phyloP scores from a whole-genome alignment of 2,888 invertebrate species.

The Tinea pellionella region DNA sequence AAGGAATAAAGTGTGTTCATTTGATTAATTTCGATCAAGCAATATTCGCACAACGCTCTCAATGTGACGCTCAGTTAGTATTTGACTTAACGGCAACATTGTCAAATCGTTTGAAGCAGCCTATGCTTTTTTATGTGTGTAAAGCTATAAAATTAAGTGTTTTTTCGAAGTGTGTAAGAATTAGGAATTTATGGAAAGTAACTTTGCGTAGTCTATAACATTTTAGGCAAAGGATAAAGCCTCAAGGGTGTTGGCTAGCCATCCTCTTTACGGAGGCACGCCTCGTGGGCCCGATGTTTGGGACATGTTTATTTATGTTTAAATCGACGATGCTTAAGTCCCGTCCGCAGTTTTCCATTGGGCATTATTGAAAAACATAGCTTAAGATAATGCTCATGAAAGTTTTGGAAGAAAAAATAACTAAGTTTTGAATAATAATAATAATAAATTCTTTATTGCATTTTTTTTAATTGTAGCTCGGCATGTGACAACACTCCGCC shows the following conservation, averaged over 20 bases:
- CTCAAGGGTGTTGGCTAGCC: not conserved
- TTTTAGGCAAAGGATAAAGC: slow-evolving; percentile 9
- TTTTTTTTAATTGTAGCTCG: too few relatives aligned
- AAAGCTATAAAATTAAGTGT: not conserved
- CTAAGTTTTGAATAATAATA: too few relatives aligned
- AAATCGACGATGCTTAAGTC: slow-evolving; percentile 4
- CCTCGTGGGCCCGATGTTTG: slow-evolving; percentile 10
- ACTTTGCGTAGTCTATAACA: slow-evolving; percentile 10
- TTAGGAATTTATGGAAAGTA: slow-evolving; percentile 13
- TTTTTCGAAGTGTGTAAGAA: slow-evolving; percentile 7
- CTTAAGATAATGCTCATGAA: not conserved
- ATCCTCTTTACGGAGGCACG: not conserved
- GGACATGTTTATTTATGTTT: slow-evolving; percentile 13
- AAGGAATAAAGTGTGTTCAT: not conserved
- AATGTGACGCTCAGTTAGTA: too few relatives aligned
- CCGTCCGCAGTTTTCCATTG: not conserved
- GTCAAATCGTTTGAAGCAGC: too few relatives aligned
- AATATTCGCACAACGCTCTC: too few relatives aligned
- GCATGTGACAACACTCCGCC: too few relatives aligned
- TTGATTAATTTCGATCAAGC: not conserved
- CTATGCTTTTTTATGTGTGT: too few relatives aligned
- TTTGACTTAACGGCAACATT: too few relatives aligned
- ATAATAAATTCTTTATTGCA: too few relatives aligned
- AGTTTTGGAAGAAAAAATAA: not conserved
- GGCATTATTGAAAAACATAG: slow-evolving; percentile 5